Conservation (phyloP, 2,888 invertebrate genomes). For the Molorchus minor region DNA sequence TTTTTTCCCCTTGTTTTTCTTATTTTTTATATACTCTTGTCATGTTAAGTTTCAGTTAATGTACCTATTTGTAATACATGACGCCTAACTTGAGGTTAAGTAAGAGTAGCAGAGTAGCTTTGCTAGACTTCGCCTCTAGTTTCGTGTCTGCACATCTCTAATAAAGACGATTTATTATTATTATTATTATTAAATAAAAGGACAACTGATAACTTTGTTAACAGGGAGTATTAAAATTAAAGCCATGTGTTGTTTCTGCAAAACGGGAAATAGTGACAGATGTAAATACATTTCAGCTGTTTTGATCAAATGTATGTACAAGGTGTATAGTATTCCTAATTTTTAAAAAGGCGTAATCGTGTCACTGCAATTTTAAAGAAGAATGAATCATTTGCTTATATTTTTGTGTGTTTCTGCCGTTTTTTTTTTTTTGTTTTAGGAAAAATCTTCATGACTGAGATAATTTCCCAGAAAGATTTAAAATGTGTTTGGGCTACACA, state of each 20-base stretch:
- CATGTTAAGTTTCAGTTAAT: too few species aligned
- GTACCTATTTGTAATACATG: too few species aligned
- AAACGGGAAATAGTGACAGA: conserved; percentile 18
- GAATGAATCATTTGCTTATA: conserved; percentile 17
- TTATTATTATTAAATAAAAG: too few species aligned
- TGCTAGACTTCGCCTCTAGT: too few species aligned
- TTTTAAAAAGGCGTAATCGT: conserved; percentile 25
- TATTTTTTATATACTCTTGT: too few species aligned
- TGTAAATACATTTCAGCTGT: conserved; percentile 26
- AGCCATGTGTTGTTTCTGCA: conserved; percentile 21
- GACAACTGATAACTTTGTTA: too few species aligned
- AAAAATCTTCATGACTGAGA: conserved; percentile 21
- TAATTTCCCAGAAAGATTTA: conserved; percentile 25
- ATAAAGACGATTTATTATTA: too few species aligned
- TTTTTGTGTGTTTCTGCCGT: background rate
- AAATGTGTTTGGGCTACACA: conserved; percentile 23
- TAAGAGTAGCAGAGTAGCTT: too few species aligned
- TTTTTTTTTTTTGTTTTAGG: conserved; percentile 25
- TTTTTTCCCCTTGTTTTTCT: too few species aligned
- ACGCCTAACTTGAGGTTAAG: too few species aligned
- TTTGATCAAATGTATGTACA: conserved; percentile 21
- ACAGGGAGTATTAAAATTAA: conserved; percentile 14
- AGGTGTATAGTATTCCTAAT: conserved; percentile 24
- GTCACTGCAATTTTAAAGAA: conserved; percentile 16
- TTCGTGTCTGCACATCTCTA: too few species aligned